These are phyloP conservation scores for Limnothrissa miodon DNA, from an alignment of 2,113 vertebrate species.

Conservation along the genomic window DNA sequence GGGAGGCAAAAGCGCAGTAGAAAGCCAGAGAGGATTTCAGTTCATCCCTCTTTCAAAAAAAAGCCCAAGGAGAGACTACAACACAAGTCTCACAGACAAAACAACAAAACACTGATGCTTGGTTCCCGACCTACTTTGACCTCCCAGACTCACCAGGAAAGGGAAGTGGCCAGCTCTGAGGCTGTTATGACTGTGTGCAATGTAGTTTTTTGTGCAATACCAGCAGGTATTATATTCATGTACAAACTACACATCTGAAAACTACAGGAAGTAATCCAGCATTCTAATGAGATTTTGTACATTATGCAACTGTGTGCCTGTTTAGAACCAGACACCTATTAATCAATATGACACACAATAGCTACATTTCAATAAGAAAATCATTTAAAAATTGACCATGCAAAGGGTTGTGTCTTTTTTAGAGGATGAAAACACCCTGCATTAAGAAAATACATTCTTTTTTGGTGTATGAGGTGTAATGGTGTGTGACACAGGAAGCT, in stretches of 20 bases:
- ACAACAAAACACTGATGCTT: constrained; percentile 42
- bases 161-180: constrained; percentile 32
- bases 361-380: not conserved
- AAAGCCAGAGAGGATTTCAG: constrained; percentile 19
- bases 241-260: not conserved
- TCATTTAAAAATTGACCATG: not conserved
- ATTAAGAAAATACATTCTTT: constrained; percentile 15
- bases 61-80: constrained; percentile 30
- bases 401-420: constrained; percentile 1
- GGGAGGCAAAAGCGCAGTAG: constrained; percentile 37
- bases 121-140: constrained; percentile 64
- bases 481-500: not conserved
- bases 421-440: not conserved
- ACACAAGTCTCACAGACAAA: constrained; percentile 42
- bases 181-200: constrained; percentile 44
- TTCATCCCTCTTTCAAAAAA: not conserved
- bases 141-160: constrained; percentile 17
- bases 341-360: constrained; percentile 10
- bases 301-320: not conserved
- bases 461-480: not conserved
- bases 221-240: constrained; percentile 36
- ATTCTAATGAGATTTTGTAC: constrained; percentile 14
- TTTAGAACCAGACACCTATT: not conserved
- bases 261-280: constrained; percentile 12
- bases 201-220: constrained; percentile 47